These are phyloP conservation scores for Anthophora plumipes DNA, from an alignment of 2,888 invertebrate genomes.

Conservation along the genomic window DNA sequence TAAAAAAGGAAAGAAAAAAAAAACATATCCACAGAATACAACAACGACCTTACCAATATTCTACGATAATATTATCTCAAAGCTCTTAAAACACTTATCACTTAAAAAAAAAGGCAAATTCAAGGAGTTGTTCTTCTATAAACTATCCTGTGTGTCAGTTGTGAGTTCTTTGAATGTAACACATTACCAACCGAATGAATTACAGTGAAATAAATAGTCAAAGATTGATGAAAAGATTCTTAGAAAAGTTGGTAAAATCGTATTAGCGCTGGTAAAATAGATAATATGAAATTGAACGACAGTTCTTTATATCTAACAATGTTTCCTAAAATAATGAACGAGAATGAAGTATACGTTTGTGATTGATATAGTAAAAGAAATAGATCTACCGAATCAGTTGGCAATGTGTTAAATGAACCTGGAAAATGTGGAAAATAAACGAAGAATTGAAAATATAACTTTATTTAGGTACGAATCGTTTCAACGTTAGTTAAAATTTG, in stretches of 20 bases:
- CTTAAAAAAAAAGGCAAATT: not conserved
- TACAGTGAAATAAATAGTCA: not conserved
- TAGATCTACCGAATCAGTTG: not conserved
- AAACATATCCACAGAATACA: not conserved
- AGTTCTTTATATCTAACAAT: no score
- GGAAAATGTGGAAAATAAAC: not conserved
- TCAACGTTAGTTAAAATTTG: not conserved
- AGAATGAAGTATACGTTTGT: no score
- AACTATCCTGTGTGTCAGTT: not conserved
- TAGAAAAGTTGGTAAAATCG: not conserved
- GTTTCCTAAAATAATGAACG: no score
- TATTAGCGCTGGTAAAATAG: no score
- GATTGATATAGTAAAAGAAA: not conserved
- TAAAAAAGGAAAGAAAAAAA: conserved; percentile 6
- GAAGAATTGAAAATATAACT: not conserved
- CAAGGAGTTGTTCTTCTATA: not conserved
- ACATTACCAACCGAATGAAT: not conserved
- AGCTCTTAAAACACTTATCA: conserved; percentile 13
- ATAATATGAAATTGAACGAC: no score
- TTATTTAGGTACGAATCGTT: not conserved
- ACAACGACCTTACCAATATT: conserved; percentile 25
- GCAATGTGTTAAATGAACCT: not conserved
- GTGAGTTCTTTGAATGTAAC: no score
- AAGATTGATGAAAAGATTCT: no score
- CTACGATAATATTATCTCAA: conserved; percentile 38